Percentiles rank a stretch among this genome's conserved stretches.
phyloP scores from a whole-genome alignment of 1,140 invertebrate species.

The Lepidurus packardi region DNA sequence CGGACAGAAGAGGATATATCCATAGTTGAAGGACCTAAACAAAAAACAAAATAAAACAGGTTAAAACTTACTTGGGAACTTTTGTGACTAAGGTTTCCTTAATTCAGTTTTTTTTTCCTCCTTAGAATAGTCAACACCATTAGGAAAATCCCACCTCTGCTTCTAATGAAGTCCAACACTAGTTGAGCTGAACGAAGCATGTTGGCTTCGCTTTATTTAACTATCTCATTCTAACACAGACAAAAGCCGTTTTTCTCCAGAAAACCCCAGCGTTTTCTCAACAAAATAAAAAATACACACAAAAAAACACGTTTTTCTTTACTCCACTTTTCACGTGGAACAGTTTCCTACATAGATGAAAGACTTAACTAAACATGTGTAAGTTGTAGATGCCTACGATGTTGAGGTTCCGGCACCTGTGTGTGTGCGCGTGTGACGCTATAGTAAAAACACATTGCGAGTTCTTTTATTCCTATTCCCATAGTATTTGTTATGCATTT shows the following conservation, averaged over 20 bases:
- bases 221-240: too few species aligned
- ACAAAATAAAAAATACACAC: not conserved
- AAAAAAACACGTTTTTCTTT: not conserved
- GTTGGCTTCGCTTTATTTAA: not conserved
- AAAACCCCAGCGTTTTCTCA: not conserved
- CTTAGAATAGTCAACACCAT: not conserved
- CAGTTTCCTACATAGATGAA: too few species aligned
- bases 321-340: not conserved
- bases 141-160: not conserved
- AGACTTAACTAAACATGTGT: too few species aligned
- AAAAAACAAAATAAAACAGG: conserved; percentile 2
- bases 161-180: not conserved
- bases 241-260: not conserved
- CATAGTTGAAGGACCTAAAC: conserved; percentile 37
- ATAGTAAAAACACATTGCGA: not conserved
- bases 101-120: not conserved
- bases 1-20: conserved; percentile 36
- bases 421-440: not conserved
- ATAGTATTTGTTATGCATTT: not conserved
- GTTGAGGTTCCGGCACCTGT: not conserved
- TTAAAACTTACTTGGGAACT: not conserved
- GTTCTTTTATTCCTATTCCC: not conserved
- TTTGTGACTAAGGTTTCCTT: not conserved
- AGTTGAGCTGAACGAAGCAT: not conserved
- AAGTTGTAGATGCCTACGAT: not conserved